phyloP scores from a whole-genome alignment of 2,113 vertebrate genomes.

The Falco punctatus region DNA sequence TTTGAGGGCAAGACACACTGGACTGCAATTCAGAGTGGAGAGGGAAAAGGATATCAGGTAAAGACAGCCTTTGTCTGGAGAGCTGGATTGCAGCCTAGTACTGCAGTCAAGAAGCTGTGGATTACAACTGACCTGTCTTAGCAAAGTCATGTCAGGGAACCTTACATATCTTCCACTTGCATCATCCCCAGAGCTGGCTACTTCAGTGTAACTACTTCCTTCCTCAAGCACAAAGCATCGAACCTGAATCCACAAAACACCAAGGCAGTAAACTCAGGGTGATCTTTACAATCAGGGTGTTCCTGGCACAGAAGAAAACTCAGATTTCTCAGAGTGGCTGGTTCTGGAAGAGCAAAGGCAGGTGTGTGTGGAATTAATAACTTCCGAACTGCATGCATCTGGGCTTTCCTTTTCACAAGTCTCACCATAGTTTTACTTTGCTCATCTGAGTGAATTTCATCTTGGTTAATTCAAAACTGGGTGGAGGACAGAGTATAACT shows the following conservation, averaged over 20 bases:
- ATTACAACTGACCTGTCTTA: background rate
- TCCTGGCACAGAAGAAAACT: background rate
- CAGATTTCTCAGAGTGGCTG: background rate
- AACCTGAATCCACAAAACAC: background rate
- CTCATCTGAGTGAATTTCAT: background rate
- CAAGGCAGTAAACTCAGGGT: background rate
- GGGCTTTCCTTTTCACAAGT: background rate
- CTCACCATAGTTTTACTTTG: background rate
- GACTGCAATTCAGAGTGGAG: background rate
- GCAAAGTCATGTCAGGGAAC: background rate
- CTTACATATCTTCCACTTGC: background rate
- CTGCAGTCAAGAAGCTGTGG: background rate
- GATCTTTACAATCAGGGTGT: background rate
- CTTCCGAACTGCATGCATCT: background rate
- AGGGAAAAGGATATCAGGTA: background rate
- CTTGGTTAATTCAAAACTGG: background rate
- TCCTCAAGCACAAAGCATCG: background rate
- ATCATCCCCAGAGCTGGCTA: background rate
- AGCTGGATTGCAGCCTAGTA: background rate
- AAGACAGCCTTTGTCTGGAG: background rate
- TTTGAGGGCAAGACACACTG: background rate
- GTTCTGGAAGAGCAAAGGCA: background rate
- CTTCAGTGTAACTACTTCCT: background rate
- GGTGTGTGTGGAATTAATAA: background rate
- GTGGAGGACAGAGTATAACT: background rate